phyloP scores from a whole-genome alignment of 2,113 vertebrate genomes.

The Erinaceus europaeus region DNA sequence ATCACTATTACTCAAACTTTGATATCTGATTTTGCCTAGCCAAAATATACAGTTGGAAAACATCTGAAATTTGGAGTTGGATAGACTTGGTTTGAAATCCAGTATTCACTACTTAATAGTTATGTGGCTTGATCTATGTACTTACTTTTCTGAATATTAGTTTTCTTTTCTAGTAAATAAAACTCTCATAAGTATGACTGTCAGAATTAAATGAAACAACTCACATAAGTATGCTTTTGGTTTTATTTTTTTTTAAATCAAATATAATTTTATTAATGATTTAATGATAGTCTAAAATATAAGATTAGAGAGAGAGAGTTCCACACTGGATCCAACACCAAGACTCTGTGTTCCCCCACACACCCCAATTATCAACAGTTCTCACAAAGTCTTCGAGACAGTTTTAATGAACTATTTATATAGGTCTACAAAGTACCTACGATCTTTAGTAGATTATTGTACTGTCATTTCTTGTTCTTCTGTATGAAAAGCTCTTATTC shows the following conservation, averaged over 20 bases:
- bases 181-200: neutral
- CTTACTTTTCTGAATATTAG: neutral
- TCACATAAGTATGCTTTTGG: too few relatives aligned
- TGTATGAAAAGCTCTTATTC: neutral
- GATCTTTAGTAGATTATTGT: neutral
- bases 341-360: too few relatives aligned
- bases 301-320: too few relatives aligned
- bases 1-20: neutral
- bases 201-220: slow-evolving; percentile 9
- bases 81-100: neutral
- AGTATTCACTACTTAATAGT: neutral
- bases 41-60: neutral
- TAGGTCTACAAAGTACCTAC: neutral
- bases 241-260: too few relatives aligned
- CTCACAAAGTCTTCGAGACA: too few relatives aligned
- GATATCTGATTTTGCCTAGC: neutral
- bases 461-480: neutral
- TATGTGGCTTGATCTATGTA: neutral
- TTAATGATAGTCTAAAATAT: too few relatives aligned
- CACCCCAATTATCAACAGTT: too few relatives aligned
- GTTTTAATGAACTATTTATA: neutral
- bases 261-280: too few relatives aligned
- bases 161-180: slow-evolving; percentile 4
- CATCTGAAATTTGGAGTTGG: neutral
- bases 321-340: too few relatives aligned